Percentiles rank a stretch among this genome's conserved stretches.
Evolutionary conservation across 2,797 vertebrate species (phyloP).

Genomic region (Harpia harpyja): DNA sequence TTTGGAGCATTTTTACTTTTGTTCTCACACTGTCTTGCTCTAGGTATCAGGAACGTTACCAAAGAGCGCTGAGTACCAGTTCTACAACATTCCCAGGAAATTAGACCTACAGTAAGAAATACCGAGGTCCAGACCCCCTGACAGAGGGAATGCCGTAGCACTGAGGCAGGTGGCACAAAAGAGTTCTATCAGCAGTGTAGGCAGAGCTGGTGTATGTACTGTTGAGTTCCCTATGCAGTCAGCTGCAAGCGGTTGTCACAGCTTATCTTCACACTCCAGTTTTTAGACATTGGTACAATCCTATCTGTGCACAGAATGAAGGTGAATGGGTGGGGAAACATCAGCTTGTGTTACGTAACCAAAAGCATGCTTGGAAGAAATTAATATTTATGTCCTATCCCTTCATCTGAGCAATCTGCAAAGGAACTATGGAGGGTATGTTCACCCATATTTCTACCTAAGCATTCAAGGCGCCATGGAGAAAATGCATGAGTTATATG

Average conservation of each 20-base stretch:
- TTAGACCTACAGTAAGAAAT: neutral
- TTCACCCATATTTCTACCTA: neutral
- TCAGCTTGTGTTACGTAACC: neutral
- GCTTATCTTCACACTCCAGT: neutral
- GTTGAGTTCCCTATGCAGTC: neutral
- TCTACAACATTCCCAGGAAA: neutral
- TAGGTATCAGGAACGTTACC: neutral
- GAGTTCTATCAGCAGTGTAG: neutral
- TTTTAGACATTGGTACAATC: neutral
- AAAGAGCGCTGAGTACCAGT: neutral
- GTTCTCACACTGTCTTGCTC: neutral
- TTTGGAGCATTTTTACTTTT: neutral
- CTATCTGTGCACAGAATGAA: neutral
- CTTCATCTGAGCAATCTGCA: neutral
- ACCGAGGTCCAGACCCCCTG: neutral
- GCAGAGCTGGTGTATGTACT: neutral
- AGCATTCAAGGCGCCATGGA: neutral
- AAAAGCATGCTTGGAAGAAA: neutral
- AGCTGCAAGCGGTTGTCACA: neutral
- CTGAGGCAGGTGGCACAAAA: neutral
- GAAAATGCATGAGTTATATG: neutral
- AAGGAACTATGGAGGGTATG: neutral
- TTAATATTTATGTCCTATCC: neutral
- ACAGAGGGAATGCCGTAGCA: neutral
- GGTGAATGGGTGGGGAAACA: neutral